A percentile compares a stretch with the other conserved stretches of the same genome.
phyloP scores from a whole-genome alignment of 2,113 vertebrate genomes.

The Psephotus haematonotus region DNA sequence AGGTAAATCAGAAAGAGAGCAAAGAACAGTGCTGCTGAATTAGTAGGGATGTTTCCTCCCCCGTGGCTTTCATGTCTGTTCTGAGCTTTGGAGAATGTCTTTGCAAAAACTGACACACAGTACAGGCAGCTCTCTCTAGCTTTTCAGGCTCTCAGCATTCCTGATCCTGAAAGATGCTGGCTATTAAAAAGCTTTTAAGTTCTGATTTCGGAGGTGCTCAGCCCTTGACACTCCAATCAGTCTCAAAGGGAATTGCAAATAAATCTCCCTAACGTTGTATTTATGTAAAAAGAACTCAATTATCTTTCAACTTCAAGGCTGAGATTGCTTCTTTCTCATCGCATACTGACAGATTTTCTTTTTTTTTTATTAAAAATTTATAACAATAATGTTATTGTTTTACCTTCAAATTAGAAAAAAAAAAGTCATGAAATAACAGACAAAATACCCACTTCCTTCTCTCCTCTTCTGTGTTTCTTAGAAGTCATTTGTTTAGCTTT shows the following conservation, averaged over 20 bases:
- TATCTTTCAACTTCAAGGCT: background rate
- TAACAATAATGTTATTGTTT: background rate
- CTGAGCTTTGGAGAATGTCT: background rate
- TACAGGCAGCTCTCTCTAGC: background rate
- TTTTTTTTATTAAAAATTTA: background rate
- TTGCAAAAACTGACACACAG: background rate
- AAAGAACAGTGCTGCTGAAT: background rate
- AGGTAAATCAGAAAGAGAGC: background rate
- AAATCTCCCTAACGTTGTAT: background rate
- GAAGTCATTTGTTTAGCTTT: background rate
- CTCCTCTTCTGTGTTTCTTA: background rate
- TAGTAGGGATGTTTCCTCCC: background rate
- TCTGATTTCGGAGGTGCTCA: background rate
- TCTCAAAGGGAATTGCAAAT: background rate
- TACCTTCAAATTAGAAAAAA: background rate
- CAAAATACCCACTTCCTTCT: background rate
- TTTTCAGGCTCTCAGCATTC: background rate
- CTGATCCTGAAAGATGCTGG: background rate
- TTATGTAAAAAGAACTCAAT: background rate
- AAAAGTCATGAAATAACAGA: background rate
- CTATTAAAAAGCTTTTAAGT: background rate
- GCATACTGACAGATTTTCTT: background rate
- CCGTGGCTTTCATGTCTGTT: rapidly evolving
- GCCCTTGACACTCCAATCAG: background rate
- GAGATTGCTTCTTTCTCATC: background rate